Evolutionary conservation across 2,888 invertebrate genomes (phyloP).

Genomic region (Taenaris catops): DNA sequence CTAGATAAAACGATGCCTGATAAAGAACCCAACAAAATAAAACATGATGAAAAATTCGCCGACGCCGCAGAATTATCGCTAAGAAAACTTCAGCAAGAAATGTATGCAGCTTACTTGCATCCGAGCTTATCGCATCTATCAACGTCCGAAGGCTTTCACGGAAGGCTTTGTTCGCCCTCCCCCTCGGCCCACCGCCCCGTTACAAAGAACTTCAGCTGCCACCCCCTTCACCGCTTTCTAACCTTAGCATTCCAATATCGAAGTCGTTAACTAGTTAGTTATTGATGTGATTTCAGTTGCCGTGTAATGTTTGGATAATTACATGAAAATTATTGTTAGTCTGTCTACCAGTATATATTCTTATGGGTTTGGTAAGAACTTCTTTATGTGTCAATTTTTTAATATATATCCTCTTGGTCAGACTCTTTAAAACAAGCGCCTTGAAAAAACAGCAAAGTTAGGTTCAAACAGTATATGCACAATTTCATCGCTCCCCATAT

Average conservation of each 20-base stretch:
- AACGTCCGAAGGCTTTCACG: conserved; percentile 73
- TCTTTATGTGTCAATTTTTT: too few species aligned
- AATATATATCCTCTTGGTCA: too few species aligned
- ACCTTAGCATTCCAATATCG: conserved; percentile 33
- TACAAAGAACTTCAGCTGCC: conserved; percentile 66
- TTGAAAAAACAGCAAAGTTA: too few species aligned
- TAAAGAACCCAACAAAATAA: conserved; percentile 14
- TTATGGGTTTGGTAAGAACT: too few species aligned
- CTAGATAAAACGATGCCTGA: conserved; percentile 13
- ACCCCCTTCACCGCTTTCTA: conserved; percentile 58
- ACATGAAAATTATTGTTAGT: too few species aligned
- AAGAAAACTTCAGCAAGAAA: conserved; percentile 65
- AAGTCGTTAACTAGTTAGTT: conserved; percentile 22
- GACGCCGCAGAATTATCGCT: conserved; percentile 39
- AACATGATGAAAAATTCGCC: conserved; percentile 25
- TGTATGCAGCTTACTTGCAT: conserved; percentile 78
- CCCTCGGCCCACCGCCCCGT: conserved; percentile 37
- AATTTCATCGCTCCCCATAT: too few species aligned
- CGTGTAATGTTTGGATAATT: background rate
- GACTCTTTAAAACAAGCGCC: too few species aligned
- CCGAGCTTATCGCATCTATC: conserved; percentile 77
- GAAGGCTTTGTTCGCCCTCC: conserved; percentile 71
- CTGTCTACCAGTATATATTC: too few species aligned
- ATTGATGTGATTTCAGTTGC: conserved; percentile 8
- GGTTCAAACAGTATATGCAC: too few species aligned